Conservation (phyloP, 2,113 vertebrate genomes). For the Capra hircus region DNA sequence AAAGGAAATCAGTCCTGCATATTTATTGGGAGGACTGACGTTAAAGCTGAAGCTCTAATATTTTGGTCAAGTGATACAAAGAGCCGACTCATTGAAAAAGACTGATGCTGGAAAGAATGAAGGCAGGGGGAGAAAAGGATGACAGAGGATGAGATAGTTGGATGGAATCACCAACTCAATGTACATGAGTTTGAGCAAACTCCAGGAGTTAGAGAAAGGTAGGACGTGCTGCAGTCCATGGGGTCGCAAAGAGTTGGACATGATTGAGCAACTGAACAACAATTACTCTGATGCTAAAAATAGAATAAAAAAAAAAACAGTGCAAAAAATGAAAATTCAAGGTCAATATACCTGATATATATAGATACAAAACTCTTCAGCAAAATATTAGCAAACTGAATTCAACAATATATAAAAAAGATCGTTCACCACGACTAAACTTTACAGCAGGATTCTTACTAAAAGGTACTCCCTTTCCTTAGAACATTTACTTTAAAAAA, state of each 20-base stretch:
- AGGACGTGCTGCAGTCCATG: background rate
- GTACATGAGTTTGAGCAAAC: background rate
- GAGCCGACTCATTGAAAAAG: background rate
- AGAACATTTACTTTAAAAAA: background rate
- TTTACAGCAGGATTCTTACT: background rate
- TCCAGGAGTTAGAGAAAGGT: background rate
- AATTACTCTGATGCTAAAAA: background rate
- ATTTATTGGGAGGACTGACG: background rate
- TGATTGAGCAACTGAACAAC: background rate
- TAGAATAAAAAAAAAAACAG: background rate
- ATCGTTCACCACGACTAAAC: background rate
- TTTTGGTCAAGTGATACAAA: background rate
- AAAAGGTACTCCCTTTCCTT: background rate
- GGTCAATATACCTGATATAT: background rate
- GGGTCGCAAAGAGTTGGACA: background rate
- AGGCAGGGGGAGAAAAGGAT: background rate
- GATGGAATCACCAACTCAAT: background rate
- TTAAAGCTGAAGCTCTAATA: background rate
- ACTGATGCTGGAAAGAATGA: background rate
- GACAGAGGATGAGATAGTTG: background rate
- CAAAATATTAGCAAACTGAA: background rate
- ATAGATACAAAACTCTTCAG: background rate
- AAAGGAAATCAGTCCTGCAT: background rate
- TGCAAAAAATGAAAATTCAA: background rate
- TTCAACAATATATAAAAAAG: background rate